Base-by-base conservation (phyloP, 2,888 invertebrate genomes). In the Caenorhabditis plicata region DNA sequence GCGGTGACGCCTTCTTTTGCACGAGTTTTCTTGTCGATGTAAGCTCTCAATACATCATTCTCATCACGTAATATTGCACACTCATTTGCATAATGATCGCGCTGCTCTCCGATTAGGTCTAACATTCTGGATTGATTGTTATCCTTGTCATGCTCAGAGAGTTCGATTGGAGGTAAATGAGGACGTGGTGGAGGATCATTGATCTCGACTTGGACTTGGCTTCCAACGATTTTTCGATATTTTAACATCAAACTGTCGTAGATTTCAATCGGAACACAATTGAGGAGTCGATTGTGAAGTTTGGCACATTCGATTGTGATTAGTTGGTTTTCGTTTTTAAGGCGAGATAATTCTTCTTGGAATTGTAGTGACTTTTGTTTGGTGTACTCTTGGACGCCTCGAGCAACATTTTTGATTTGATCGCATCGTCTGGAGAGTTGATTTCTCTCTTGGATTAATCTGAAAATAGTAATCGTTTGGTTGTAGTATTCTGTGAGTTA, bases 21-120 rank as follows among this genome's bases (percentile, higher is more conserved):
- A n/a, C n/a, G n/a, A n/a, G n/a, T 72, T 72, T 39, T 78, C 75
- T 76, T 73, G 35, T 68, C 71, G 17, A 77, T 42, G 43, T 78
- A 77, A 26, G 57, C 63, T 48, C 67, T 70, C 29, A 77, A 48
- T 45, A 73, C 74, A 9, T 63, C 61, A 41, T 73, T 67, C 50
- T 77, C 74, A 17, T 48, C 42, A 36, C 70, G 64, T 27, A 69
- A 41, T 32, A 67, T 68, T 8, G 66, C 61, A 4, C 50, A 54
- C 48, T 77, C 73, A 3, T 63, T 41, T 26, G 61, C 63, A 72
- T 71, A 73, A 31, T 64, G 67, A 2, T 77, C 73, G 45, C 70
- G 67, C 27, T 77, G 77, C 9, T 58, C 60, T 2, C 63, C 57
- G 1, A 77, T 61, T 8, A 77, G 61, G 26, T 71, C 65, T 13